These are phyloP conservation scores for Rhyacichthys aspro DNA, from an alignment of 2,797 vertebrate species.

Conservation along the genomic window DNA sequence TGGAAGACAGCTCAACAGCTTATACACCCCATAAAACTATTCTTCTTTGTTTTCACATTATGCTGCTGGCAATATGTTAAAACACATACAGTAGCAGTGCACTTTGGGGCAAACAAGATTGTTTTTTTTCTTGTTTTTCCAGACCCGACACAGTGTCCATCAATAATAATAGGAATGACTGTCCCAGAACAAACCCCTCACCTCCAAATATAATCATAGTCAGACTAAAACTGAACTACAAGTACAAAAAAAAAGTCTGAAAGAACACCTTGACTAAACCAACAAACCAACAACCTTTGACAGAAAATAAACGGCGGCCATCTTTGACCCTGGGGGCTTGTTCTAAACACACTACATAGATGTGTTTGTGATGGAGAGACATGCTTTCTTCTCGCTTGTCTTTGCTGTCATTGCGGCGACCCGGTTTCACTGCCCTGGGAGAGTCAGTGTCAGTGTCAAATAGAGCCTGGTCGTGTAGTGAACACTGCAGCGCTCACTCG, in stretches of 20 bases:
- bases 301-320: slow-evolving; percentile 5
- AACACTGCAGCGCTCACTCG: slow-evolving; percentile 36
- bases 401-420: slow-evolving; percentile 31
- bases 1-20: too few species aligned
- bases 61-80: too few species aligned
- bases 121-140: too few species aligned
- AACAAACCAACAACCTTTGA: slow-evolving; percentile 3
- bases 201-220: too few species aligned
- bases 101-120: background rate
- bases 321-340: background rate
- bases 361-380: slow-evolving; percentile 12
- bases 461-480: slow-evolving; percentile 28
- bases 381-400: slow-evolving; percentile 35
- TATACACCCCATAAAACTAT: too few species aligned
- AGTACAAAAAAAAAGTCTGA: too few species aligned
- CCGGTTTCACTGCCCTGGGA: slow-evolving; percentile 43
- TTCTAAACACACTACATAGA: background rate
- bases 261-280: background rate
- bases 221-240: too few species aligned
- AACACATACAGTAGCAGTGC: too few species aligned
- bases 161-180: too few species aligned
- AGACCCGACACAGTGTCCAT: too few species aligned
- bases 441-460: slow-evolving; percentile 37
- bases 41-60: too few species aligned
- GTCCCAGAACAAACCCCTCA: too few species aligned